Evolutionary conservation across 2,113 vertebrate genomes (phyloP).

Genomic region (Osmerus eperlanus): DNA sequence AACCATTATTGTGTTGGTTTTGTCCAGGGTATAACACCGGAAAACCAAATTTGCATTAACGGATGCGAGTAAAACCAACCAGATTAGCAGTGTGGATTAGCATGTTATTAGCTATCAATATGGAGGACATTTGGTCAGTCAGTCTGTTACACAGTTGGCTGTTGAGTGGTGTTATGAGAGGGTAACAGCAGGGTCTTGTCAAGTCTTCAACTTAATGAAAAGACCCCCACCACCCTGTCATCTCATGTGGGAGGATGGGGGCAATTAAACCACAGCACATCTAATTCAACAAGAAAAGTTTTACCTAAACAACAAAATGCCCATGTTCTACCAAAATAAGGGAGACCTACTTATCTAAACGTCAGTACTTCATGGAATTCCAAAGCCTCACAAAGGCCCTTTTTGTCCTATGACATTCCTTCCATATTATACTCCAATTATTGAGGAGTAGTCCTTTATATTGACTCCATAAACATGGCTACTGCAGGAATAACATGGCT

Average conservation of each 20-base stretch:
- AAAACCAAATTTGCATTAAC: neutral
- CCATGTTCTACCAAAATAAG: conserved; percentile 34
- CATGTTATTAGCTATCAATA: conserved; percentile 2
- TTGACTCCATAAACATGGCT: conserved; percentile 64
- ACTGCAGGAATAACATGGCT: conserved; percentile 65
- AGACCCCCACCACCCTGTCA: conserved; percentile 27
- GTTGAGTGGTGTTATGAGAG: neutral
- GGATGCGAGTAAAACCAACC: neutral
- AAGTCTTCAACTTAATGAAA: conserved; percentile 54
- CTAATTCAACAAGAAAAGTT: no score
- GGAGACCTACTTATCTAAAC: conserved; percentile 6
- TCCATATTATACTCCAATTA: conserved; percentile 61
- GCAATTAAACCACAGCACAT: no score
- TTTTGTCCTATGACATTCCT: conserved; percentile 56
- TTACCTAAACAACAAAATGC: neutral
- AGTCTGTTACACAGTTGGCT: neutral
- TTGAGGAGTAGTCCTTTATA: conserved; percentile 51
- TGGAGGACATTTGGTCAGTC: conserved; percentile 3
- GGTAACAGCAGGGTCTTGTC: conserved; percentile 11
- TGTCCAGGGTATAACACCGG: no score
- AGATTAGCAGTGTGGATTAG: neutral
- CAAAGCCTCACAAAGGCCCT: conserved; percentile 50
- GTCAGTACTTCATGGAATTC: conserved; percentile 33
- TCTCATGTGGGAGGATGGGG: no score
- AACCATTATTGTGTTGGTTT: no score